Evolutionary conservation across 2,888 invertebrate genomes (phyloP).

Genomic region (Eurytoma californica): DNA sequence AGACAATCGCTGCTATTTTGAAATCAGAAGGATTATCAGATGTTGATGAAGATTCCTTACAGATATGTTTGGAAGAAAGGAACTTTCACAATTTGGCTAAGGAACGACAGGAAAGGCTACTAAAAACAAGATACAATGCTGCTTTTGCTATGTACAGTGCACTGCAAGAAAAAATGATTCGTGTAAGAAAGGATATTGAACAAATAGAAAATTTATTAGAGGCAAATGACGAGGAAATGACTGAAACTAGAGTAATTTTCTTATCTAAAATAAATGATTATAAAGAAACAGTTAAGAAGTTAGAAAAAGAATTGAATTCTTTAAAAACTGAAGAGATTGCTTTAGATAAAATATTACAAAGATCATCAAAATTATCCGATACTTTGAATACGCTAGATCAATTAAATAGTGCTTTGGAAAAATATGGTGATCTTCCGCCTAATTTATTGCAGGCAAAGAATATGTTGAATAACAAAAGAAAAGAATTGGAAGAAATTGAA

Average conservation of each 20-base stretch:
- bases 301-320: constrained; percentile 61
- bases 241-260: constrained; percentile 61
- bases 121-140: constrained; percentile 62
- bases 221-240: constrained; percentile 59
- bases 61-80: constrained; percentile 60
- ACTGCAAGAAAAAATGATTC: constrained; percentile 62
- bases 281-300: constrained; percentile 60
- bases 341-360: constrained; percentile 63
- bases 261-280: constrained; percentile 66
- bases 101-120: constrained; percentile 61
- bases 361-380: constrained; percentile 63
- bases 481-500: constrained; percentile 64
- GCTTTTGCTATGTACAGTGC: constrained; percentile 60
- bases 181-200: constrained; percentile 59
- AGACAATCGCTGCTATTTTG: constrained; percentile 63
- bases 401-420: constrained; percentile 61
- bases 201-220: constrained; percentile 58
- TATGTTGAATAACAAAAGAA: constrained; percentile 63
- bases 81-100: constrained; percentile 61
- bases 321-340: constrained; percentile 62
- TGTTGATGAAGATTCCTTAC: constrained; percentile 61
- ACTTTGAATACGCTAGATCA: constrained; percentile 61
- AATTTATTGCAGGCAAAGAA: constrained; percentile 69
- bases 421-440: constrained; percentile 68
- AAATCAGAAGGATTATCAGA: constrained; percentile 63